These are phyloP conservation scores for Cheilosia pagana DNA, from an alignment of 2,888 invertebrate genomes.

Conservation along the genomic window DNA sequence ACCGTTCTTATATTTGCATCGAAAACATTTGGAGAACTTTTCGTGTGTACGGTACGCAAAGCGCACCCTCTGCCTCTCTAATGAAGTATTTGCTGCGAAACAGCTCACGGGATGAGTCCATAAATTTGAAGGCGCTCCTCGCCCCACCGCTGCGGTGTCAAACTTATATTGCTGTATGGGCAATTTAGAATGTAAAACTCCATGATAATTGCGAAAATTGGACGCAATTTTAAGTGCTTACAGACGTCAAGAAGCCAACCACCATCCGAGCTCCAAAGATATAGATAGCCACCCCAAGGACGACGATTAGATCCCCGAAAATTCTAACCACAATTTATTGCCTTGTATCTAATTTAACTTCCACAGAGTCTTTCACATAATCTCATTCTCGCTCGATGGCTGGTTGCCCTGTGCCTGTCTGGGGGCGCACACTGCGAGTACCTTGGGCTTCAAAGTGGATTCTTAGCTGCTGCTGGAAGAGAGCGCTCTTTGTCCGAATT, in stretches of 20 bases:
- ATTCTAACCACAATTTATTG: constrained; percentile 76
- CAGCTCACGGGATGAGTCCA: constrained; percentile 61
- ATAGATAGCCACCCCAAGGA: constrained; percentile 30
- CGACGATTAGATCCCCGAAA: constrained; percentile 74
- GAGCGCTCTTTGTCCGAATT: constrained; percentile 30
- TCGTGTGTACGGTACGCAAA: background rate
- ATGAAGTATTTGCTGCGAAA: constrained; percentile 59
- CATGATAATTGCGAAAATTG: constrained; percentile 73
- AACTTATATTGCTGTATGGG: constrained; percentile 68
- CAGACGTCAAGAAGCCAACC: constrained; percentile 55
- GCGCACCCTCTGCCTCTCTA: background rate
- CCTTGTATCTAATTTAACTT: constrained; percentile 77
- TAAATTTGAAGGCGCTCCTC: constrained; percentile 55
- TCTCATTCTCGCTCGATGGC: constrained; percentile 20
- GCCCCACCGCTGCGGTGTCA: constrained; percentile 27
- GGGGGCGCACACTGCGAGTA: background rate
- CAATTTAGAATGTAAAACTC: constrained; percentile 74
- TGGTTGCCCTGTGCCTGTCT: constrained; percentile 19
- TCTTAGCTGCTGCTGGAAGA: constrained; percentile 4
- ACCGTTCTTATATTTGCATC: constrained; percentile 51
- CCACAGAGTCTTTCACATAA: constrained; percentile 55
- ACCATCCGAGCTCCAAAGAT: background rate
- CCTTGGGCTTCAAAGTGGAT: constrained; percentile 36
- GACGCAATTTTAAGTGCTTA: constrained; percentile 72
- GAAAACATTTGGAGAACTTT: constrained; percentile 51